Evolutionary conservation across 2,797 vertebrate genomes (phyloP).

Genomic region (Argya squamiceps): DNA sequence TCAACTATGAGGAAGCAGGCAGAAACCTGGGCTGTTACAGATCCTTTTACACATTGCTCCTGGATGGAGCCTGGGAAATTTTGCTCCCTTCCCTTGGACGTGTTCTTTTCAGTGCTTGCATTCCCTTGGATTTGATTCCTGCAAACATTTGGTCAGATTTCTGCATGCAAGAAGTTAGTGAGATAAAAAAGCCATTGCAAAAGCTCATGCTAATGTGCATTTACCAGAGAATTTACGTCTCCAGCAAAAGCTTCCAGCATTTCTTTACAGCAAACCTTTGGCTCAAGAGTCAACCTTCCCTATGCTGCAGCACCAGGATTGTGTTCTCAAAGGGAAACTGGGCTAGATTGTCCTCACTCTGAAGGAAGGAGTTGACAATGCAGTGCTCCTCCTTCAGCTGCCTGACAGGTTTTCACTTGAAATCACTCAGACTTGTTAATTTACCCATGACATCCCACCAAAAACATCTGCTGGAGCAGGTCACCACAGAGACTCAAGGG

Average conservation of each 20-base stretch:
- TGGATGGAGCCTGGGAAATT: background rate
- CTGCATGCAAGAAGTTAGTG: background rate
- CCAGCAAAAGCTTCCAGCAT: background rate
- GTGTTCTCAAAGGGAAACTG: background rate
- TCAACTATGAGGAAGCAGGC: background rate
- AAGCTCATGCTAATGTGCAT: background rate
- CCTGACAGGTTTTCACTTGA: background rate
- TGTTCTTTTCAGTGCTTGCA: rapidly evolving
- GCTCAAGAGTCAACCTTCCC: background rate
- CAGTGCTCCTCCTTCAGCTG: background rate
- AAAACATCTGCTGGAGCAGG: background rate
- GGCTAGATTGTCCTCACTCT: background rate
- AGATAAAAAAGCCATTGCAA: background rate
- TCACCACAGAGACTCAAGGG: background rate
- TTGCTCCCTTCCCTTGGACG: background rate
- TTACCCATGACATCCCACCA: background rate
- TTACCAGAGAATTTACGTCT: background rate
- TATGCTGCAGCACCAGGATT: background rate
- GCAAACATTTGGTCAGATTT: background rate
- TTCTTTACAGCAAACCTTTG: background rate
- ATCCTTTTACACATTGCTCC: background rate
- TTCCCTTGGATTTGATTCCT: background rate
- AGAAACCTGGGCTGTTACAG: background rate
- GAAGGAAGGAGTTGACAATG: background rate
- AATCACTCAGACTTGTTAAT: background rate